These are phyloP conservation scores for Scrobipalpa costella DNA, from an alignment of 2,888 invertebrate species.

Conservation along the genomic window DNA sequence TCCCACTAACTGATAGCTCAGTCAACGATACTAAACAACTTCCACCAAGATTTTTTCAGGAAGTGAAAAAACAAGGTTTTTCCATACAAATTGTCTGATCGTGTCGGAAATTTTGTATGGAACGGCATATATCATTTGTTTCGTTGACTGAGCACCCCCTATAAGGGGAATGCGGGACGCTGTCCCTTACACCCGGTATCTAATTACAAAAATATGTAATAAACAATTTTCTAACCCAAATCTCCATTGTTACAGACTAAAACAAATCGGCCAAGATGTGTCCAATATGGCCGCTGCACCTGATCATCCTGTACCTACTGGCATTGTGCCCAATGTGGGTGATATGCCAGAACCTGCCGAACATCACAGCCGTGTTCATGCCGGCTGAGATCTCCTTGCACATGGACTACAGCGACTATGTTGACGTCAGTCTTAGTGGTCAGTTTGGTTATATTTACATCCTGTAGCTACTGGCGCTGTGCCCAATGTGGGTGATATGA, in stretches of 20 bases:
- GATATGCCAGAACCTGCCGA: slow-evolving; percentile 69
- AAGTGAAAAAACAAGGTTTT: no score
- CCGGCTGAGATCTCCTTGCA: slow-evolving; percentile 59
- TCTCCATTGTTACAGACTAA: slow-evolving; percentile 39
- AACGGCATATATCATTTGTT: no score
- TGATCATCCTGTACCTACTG: slow-evolving; percentile 78
- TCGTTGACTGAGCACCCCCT: no score
- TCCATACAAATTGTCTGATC: no score
- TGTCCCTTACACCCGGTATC: no score
- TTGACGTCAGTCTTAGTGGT: slow-evolving; percentile 66
- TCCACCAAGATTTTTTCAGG: no score
- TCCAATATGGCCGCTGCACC: slow-evolving; percentile 83
- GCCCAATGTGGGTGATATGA: slow-evolving; percentile 79
- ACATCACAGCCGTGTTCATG: slow-evolving; percentile 59
- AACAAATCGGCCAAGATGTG: slow-evolving; percentile 68
- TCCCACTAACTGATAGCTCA: no score
- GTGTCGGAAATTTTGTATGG: no score
- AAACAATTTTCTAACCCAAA: background rate
- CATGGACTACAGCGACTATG: slow-evolving; percentile 68
- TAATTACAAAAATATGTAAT: no score
- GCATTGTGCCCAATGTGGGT: slow-evolving; percentile 78
- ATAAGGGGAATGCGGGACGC: no score
- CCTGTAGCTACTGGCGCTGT: slow-evolving; percentile 76
- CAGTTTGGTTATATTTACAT: slow-evolving; percentile 43
- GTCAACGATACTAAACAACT: no score